A percentile compares a stretch with the other conserved stretches of the same genome.
Conservation (phyloP, 2,888 invertebrate genomes). For the Cerceris ruficornis region DNA sequence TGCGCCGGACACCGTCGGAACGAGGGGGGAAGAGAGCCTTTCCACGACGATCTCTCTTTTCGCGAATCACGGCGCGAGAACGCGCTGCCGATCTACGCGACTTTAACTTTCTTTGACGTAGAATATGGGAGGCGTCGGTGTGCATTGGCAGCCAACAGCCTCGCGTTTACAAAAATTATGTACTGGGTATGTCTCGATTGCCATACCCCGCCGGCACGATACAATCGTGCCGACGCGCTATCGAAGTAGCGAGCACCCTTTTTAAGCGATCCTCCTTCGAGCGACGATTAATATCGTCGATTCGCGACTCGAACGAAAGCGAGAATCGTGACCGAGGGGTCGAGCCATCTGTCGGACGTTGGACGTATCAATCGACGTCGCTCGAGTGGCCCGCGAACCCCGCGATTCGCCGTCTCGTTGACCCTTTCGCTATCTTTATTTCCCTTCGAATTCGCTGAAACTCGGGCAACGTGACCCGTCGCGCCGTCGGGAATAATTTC, state of each 20-base stretch:
- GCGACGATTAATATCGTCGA: conserved; percentile 24
- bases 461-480: too few species aligned
- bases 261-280: conserved; percentile 46
- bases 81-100: too few species aligned
- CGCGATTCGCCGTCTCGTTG: too few species aligned
- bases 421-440: too few species aligned
- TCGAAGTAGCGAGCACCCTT: conserved; percentile 86
- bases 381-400: neutral
- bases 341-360: conserved; percentile 45
- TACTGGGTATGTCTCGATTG: conserved; percentile 94
- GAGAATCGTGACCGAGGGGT: conserved; percentile 40
- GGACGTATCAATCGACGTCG: conserved; percentile 34
- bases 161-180: conserved; percentile 88
- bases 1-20: too few species aligned
- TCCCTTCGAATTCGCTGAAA: too few species aligned
- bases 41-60: too few species aligned
- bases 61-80: too few species aligned
- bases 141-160: conserved; percentile 88
- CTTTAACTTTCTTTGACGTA: neutral
- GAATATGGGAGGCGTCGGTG: conserved; percentile 85
- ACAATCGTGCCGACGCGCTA: conserved; percentile 84
- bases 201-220: conserved; percentile 88
- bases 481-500: too few species aligned
- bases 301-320: neutral
- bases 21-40: too few species aligned